Evolutionary conservation across 2,797 vertebrate genomes (phyloP), one percentile per base, ranked within the genome.

Genomic region (Huso huso): DNA sequence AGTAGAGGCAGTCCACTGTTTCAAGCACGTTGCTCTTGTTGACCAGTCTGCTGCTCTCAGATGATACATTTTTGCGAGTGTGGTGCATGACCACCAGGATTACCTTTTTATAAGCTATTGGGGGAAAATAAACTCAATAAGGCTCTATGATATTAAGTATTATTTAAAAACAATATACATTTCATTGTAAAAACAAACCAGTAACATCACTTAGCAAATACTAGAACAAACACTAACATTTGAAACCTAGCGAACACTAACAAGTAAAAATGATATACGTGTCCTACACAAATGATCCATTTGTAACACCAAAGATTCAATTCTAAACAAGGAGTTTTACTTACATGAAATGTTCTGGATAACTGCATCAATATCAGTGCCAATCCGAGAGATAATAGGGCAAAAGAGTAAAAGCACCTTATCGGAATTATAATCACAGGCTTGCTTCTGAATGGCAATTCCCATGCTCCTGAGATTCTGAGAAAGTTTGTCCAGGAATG

Each of bases 71-170:
- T 1, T 68, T 12, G 49, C 0, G 57, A 10, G 0, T 0, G 63
- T 86, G 79, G 50, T 87, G 73, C 81, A 78, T 75, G 1, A 72
- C 74, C 67, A 83, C 81, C 70, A 83, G 9, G 48, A 82, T 73
- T 8, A 80, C 12, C 0, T 8, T 8, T 0, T 7, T 0, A 0
- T 0, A 70, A 69, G 68, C 61, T n/a, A 37, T 64, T 10, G 48
- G 13, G 49, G 55, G 61, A 55, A 68, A 51, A 64, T 57, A 49
- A 7, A 64, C 10, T 61, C 4, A 12, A 7, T 63, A 62, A 10
- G 11, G 13, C 61, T 18, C 61, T 37, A 10, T 23, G 6, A 62
- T 5, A 37, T 11, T 18, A 9, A 53, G 6, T 53, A 53, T 9
- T 53, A 53, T 3, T 53, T 9, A 53, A 9, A 53, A 53, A 48